Base-by-base conservation (phyloP, 2,888 invertebrate genomes). In the Pandemis cinnamomeana region DNA sequence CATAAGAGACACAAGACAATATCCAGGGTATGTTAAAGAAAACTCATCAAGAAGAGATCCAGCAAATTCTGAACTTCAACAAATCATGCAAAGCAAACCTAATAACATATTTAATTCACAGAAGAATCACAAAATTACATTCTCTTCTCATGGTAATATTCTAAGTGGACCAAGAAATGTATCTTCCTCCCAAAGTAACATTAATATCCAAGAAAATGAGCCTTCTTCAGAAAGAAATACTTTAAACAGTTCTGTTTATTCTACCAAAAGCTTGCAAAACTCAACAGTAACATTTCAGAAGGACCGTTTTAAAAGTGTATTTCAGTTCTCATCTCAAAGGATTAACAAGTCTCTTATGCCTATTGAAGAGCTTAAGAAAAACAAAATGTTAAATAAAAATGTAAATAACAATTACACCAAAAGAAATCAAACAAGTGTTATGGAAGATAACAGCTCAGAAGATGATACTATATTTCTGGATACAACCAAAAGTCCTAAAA, bases 281-380 rank as follows among this genome's bases (percentile, higher is more conserved):
- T 42, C 27, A 44, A 71, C 75, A 55, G 60, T 78, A 55, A 27
- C 66, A 71, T 36, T 80, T 36, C 86, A 84, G 77, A 89, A 85
- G 79, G 86, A 91, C 1, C 85, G 88, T 78, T 89, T 91, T 76
- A 80, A 80, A 81, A 88, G 80, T 81, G 83, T 86, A 36, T 87
- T 83, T 79, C 76, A 83, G 36, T 80, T 91, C 20, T 90, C 90
- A 76, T 88, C 88, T 67, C 88, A 91, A 80, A 89, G 90, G 77
- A 91, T 91, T 75, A 86, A 89, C 67, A 84, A 78, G 73, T 82
- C 82, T 72, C 78, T 80, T 61, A 71, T 81, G 64, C 78, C 81
- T 46, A 78, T 78, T 58, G 85, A 87, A 77, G 80, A 71, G 36
- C 58, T 7, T 81, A 81, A 64, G 77, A 73, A 61, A 72, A 71